Evolutionary conservation across 2,797 vertebrate genomes (phyloP), one percentile per base, ranked within the genome.

Genomic region (Cossypha caffra): DNA sequence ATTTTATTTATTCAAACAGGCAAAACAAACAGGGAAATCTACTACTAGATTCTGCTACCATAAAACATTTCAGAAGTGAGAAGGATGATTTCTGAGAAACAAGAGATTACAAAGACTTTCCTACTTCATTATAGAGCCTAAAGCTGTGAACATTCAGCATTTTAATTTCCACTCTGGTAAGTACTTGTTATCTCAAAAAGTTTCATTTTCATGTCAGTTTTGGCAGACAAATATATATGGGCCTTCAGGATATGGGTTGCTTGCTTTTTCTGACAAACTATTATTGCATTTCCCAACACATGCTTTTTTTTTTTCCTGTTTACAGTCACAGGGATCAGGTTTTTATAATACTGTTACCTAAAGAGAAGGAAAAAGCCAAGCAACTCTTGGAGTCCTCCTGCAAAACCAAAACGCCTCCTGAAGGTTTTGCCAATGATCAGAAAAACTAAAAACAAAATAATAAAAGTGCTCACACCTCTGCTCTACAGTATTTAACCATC

Each of bases 231-330:
- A 83, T 79, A 45, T 51, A 28, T 63, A 59, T 26, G 31, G 43
- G 13, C 42, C 78, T 95, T 88, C 79, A 2, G 2, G 61, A 79
- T 71, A 82, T 3, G 12, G 45, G 74, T 91, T 76, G 7, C 42
- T 88, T 95, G 52, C n/a, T 92, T 93, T 89, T 96, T 50, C 71
- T 76, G 86, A 92, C 48, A 55, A 92, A 66, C 66, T 88, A 17
- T 80, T 81, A 81, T 33, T 94, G 73, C 24, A 71, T 93, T 95
- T 93, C 88, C 55, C 88, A 92, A 76, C 51, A 90, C n/a, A n/a
- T n/a, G n/a, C n/a, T n/a, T n/a, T 69, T 71, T 87, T 89, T 90
- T 81, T 52, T 40, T 24, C 38, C 40, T 85, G 59, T 92, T 97
- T 94, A 94, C 80, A 87, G 61, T 77, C 71, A 85, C 26, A 47